phyloP scores from a whole-genome alignment of 2,888 invertebrate species.

The Philhelius pedissequus region DNA sequence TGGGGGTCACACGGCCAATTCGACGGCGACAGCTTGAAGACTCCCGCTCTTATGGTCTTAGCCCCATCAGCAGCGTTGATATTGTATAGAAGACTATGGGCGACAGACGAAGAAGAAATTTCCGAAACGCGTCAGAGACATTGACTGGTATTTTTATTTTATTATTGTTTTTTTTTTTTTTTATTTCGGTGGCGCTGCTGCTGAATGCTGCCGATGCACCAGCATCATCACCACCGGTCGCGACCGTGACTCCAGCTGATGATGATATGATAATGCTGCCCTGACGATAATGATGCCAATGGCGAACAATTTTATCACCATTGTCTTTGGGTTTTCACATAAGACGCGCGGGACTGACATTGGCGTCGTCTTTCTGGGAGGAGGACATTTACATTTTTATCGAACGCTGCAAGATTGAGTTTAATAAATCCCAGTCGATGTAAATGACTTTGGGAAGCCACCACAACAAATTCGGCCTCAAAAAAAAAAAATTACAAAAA shows the following conservation, averaged over 20 bases:
- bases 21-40: constrained; percentile 54
- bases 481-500: background rate
- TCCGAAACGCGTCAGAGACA: constrained; percentile 58
- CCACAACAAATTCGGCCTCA: constrained; percentile 1
- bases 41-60: constrained; percentile 24
- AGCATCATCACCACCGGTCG: background rate
- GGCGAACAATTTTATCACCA: constrained; percentile 69
- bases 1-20: constrained; percentile 62
- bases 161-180: background rate
- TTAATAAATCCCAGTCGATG: constrained; percentile 55
- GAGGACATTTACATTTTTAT: constrained; percentile 64
- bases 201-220: constrained; percentile 10
- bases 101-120: constrained; percentile 12
- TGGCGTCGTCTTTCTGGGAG: constrained; percentile 31
- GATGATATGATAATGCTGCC: constrained; percentile 67
- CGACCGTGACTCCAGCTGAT: constrained; percentile 57
- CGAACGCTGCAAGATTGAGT: constrained; percentile 52
- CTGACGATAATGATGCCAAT: constrained; percentile 67
- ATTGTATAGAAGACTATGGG: background rate
- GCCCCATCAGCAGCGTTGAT: background rate
- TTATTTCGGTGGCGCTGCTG: constrained; percentile 30
- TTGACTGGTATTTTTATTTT: constrained; percentile 45
- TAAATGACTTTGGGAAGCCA: constrained; percentile 48
- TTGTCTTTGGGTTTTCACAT: constrained; percentile 39
- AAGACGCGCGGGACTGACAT: background rate